Percentiles rank a stretch among this genome's conserved stretches.
Evolutionary conservation across 23 tunicate genomes (phyloP).

Genomic region (Ciona savignyi): DNA sequence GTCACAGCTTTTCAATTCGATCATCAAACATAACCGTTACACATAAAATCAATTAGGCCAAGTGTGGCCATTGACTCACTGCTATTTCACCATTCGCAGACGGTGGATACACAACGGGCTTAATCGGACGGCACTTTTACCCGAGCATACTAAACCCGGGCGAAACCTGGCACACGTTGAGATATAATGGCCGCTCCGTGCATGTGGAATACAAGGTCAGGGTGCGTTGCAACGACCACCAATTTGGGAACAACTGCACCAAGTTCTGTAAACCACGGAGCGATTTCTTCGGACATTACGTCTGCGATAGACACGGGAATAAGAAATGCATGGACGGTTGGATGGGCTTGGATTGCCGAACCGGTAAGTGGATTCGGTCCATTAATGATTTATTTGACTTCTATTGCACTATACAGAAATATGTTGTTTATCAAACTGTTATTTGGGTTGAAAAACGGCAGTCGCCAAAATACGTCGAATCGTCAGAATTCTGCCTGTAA

Average conservation of each 20-base stretch:
- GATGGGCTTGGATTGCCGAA: constrained; percentile 72
- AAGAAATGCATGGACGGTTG: constrained; percentile 86
- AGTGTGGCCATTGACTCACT: too few species aligned
- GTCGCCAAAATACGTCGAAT: too few species aligned
- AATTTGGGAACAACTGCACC: constrained; percentile 89
- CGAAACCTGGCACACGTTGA: constrained; percentile 35
- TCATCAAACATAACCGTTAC: too few species aligned
- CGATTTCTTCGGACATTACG: constrained; percentile 61
- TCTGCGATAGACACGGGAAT: constrained; percentile 77
- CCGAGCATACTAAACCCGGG: constrained; percentile 56
- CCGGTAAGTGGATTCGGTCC: too few species aligned
- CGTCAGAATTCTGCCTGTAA: background rate
- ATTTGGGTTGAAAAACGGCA: background rate
- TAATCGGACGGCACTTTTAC: constrained; percentile 38
- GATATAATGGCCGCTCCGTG: constrained; percentile 43
- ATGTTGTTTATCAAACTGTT: background rate
- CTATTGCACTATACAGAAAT: background rate
- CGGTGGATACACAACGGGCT: background rate
- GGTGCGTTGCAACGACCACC: constrained; percentile 63
- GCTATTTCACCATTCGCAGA: too few species aligned
- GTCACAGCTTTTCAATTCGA: too few species aligned
- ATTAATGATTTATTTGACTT: too few species aligned
- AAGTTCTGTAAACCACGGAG: constrained; percentile 66
- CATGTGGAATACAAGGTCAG: constrained; percentile 43
- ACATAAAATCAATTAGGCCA: too few species aligned